Percentiles rank a stretch among this genome's conserved stretches.
Conservation (phyloP, 35 echinoderm and acorn worm genomes). For the Heliocidaris erythrogramma region DNA sequence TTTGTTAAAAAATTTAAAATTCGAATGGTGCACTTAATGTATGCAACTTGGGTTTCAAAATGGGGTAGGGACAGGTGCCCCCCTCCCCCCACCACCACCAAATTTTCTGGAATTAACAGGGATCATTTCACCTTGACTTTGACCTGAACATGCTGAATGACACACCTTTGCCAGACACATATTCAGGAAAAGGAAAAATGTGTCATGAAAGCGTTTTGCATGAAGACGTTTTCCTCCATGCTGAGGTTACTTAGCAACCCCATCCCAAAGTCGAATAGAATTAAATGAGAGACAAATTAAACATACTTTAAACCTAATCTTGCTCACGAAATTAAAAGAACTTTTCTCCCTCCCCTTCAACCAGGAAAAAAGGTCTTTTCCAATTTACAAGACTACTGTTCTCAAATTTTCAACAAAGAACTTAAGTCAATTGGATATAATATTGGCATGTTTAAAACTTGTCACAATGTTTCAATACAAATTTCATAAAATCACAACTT, state of each 20-base stretch:
- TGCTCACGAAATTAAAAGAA: not conserved
- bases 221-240: not conserved
- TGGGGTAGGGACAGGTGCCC: too few species aligned
- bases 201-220: not conserved
- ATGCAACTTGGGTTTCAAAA: too few species aligned
- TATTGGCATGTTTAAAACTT: too few species aligned
- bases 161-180: not conserved
- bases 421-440: too few species aligned
- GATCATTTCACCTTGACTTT: not conserved
- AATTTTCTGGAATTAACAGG: too few species aligned
- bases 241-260: not conserved
- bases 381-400: not conserved
- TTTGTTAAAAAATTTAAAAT: too few species aligned
- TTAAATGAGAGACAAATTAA: not conserved
- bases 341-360: not conserved
- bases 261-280: too few species aligned
- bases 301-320: not conserved
- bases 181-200: constrained; percentile 10
- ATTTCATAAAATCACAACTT: too few species aligned
- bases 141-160: not conserved
- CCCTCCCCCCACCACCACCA: too few species aligned
- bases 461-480: too few species aligned
- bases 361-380: not conserved
- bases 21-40: too few species aligned
- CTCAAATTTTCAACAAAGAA: too few species aligned